Base-by-base conservation (phyloP, 2,888 invertebrate genomes). In the Tuberolachnus salignus region DNA sequence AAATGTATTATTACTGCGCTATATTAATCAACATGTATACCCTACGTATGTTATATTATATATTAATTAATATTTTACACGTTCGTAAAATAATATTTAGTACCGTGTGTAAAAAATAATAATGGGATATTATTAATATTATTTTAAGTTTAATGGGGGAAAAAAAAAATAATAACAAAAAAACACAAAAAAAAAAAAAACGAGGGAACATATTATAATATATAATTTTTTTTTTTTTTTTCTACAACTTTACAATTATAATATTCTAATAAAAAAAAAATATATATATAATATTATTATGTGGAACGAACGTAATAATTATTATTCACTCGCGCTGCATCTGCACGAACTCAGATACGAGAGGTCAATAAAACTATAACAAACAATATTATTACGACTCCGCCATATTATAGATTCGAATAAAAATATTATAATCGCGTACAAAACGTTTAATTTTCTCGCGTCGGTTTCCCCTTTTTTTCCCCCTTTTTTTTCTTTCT, bases 341-440 rank as follows among this genome's bases (percentile, higher is more conserved):
- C 55, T 19, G 21, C 19, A 10, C 42, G 55, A 67, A 55, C 55
- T 51, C 51, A 51, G 73, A 66, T 74, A 66, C 53, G 16, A 74
- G n/a, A 64, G 74, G 64, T 74, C 53, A 74, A 74, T 23, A 66
- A 74, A 51, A 63, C 61, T 23, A 49, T 73, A 64, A 46, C 73
- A 51, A 73, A 42, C 42, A 16, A 34, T 34, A 34, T 6, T 4
- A 34, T 4, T 34, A 34, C 34, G 34, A 6, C 34, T 6, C 4
- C 42, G 61, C 21, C n/a, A n/a, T n/a, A n/a, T n/a, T n/a, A 3
- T 53, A 46, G 51, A 34, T 14, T 69, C 51, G 34, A 53, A 53
- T n/a, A 11, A 49, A 34, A 34, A 34, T 6, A 34, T 34, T 34
- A 34, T 26, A 67, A 67, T 67, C 42, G 19, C 42, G n/a, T n/a